Base-by-base conservation (phyloP, 2,888 invertebrate genomes). In the Altica lythri region DNA sequence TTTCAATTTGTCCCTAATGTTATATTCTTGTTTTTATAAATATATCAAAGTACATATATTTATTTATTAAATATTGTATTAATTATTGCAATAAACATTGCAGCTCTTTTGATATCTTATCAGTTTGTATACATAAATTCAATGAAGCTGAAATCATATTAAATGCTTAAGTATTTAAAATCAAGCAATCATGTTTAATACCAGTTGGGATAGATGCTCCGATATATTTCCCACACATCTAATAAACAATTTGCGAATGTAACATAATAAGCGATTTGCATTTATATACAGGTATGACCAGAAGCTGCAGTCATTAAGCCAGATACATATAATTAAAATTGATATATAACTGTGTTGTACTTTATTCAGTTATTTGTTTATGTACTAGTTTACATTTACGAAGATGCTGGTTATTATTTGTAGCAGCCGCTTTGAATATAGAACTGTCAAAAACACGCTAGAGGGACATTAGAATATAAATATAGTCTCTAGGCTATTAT, bases 261-360 rank as follows among this genome's bases (percentile, higher is more conserved):
- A 42, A 58, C 57, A 59, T 27, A 48, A 50, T 53, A 52, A 52
- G 48, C 47, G 52, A 65, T 65, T 59, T 61, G 57, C 61, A 65
- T 65, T 43, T 37, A 51, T 50, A 53, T 56, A 65, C 61, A 59
- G 57, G 61, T 57, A 60, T 55, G 53, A 57, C 61, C 63, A 62
- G 61, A 58, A 62, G 62, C 59, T 27, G 42, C 19, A 49, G 19
- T 45, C 38, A 47, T 47, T 56, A 57, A 47, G 32, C 55, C 22
- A 22, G 50, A 57, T 55, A 50, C 49, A 52, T 62, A 51, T 54
- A 59, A 59, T 59, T 54, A 60, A 61, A 63, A 63, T 60, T 66
- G 65, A 66, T 65, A 58, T 64, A 65, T 62, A 62, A 64, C 60
- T 62, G 57, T 57, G 52, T 48, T 59, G 60, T 60, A 45, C 18